Base-by-base conservation (phyloP, 2,888 invertebrate species). In the Thalpophila matura region DNA sequence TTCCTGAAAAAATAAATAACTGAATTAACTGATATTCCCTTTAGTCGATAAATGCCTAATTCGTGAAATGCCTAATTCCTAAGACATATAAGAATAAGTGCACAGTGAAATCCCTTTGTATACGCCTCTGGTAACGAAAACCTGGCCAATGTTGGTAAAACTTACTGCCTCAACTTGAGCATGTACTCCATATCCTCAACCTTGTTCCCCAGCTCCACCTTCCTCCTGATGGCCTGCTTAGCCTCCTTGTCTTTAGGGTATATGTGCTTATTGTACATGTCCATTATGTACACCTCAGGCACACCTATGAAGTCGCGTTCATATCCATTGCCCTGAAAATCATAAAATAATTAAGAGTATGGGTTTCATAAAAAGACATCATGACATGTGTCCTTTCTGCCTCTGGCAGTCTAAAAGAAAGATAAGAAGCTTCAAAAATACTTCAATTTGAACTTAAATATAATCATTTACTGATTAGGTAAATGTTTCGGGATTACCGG, bases 211-310 rank as follows among this genome's bases (percentile, higher is more conserved):
- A 98, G 89, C 84, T 98, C 97, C 6, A 98, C 96, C 74, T 96
- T 96, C 78, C 96, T 95, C 7, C 96, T 94, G 53, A 98, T 98
- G 10, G 96, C 96, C 50, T 91, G 92, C 91, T 97, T 98, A 1
- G 98, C 98, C 58, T 89, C 89, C 50, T 95, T 94, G 89, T 98
- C 98, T 62, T 95, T 95, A 0, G 98, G 98, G 86, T 98, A 98
- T 72, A 98, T 98, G 54, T 95, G 89, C 42, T 96, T 95, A 90
- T 98, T 98, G 88, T 97, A 98, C 88, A 98, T 96, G 86, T 99
- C 98, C 95, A 99, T 93, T 71, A 98, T 98, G 85, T 97, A 98
- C n/a, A 98, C 97, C 75, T 96, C 95, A 0, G 94, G 88, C 42
- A 97, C 96, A 47, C 96, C 95, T 58, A 96, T 95, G 86, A 98